Evolutionary conservation across 2,888 invertebrate species (phyloP), one percentile per base, ranked within the genome.

Genomic region (Eupithecia subfuscata): DNA sequence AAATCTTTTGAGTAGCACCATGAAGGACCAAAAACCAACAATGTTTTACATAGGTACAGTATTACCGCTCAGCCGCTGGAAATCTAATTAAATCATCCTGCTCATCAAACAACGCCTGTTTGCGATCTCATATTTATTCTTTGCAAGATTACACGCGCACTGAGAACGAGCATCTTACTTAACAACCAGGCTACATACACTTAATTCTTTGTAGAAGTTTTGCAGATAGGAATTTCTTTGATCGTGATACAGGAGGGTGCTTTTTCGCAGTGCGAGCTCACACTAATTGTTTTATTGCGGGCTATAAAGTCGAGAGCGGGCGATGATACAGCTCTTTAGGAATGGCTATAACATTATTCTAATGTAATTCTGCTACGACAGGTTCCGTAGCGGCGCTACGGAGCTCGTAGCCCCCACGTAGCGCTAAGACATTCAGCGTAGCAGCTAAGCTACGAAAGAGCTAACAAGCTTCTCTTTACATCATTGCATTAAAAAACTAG

Each of bases 281-380:
- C 78, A 81, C 83, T 88, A 88, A 90, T 89, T 90, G 88, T 89
- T 90, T 89, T 87, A 90, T 87, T 87, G 87, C 86, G 82, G 72
- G 76, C 74, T 73, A 75, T 79, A 79, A 83, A 80, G 82, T 71
- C 74, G 83, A 69, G 65, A 71, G 80, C 84, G 81, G 79, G 76
- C 78, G 60, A 74, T 74, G 72, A 63, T 34, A 67, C 63, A 78
- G 77, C 72, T 67, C 34, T 30, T 68, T 25, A 68, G 43, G 43
- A 68, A 68, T 67, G 68, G 43, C 68, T 68, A 7, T 68, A n/a
- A 40, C 68, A 43, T 68, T 68, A 45, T 22, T 40, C 37, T 68
- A 43, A 43, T 43, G n/a, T 69, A 18, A 65, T 37, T 22, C 7
- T 30, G 22, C 30, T 34, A 64, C 18, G 30, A 34, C 30, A 64